Conservation (phyloP, 2,113 vertebrate species). For the Eurystomus gularis region DNA sequence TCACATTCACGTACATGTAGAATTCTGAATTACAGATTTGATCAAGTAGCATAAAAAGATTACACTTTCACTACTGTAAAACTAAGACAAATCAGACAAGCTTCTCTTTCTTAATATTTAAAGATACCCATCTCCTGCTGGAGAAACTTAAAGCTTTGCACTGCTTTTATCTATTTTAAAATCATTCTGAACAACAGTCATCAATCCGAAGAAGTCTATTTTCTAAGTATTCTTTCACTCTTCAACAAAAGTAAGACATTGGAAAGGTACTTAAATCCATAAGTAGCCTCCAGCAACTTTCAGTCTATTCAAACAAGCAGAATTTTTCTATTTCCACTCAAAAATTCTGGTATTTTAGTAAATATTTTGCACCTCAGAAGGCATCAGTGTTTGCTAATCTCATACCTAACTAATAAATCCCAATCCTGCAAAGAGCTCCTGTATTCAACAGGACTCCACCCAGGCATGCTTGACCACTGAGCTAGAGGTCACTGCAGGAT, state of each 20-base stretch:
- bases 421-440: neutral
- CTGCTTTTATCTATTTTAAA: slow-evolving; percentile 43
- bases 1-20: neutral
- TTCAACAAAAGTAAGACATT: neutral
- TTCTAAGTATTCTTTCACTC: slow-evolving; percentile 21
- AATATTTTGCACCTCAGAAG: slow-evolving; percentile 8
- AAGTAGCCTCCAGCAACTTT: slow-evolving; percentile 17
- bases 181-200: slow-evolving; percentile 8
- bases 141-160: slow-evolving; percentile 38
- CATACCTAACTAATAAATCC: slow-evolving; percentile 1
- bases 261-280: slow-evolving; percentile 5
- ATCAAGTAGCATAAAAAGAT: slow-evolving; percentile 38
- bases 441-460: neutral
- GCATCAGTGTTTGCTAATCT: slow-evolving; percentile 27
- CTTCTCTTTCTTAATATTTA: slow-evolving; percentile 48
- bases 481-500: neutral
- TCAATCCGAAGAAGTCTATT: neutral
- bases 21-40: slow-evolving; percentile 30
- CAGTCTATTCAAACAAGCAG: slow-evolving; percentile 33
- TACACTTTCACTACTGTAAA: neutral
- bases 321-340: slow-evolving; percentile 30
- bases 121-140: slow-evolving; percentile 8
- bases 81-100: slow-evolving; percentile 28
- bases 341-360: slow-evolving; percentile 10
- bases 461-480: neutral